These are phyloP conservation scores for Harpalus rubripes DNA, from an alignment of 2,888 invertebrate genomes.

Conservation along the genomic window DNA sequence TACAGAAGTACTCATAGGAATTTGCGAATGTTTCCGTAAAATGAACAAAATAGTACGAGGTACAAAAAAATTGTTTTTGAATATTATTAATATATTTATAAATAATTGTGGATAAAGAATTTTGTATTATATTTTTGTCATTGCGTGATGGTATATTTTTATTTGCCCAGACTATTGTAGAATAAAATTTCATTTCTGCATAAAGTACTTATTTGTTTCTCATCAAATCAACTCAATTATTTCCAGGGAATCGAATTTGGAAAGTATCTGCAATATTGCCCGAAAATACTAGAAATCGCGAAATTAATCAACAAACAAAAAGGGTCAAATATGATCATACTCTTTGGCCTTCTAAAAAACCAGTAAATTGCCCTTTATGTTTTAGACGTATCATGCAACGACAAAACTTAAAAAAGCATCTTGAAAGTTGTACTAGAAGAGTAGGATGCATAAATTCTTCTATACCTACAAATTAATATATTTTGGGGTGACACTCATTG, in stretches of 20 bases:
- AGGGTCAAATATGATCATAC: constrained; percentile 3
- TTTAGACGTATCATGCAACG: constrained; percentile 44
- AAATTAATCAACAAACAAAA: constrained; percentile 4
- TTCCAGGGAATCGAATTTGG: constrained; percentile 29
- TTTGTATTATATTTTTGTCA: not conserved
- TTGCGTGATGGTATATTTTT: not conserved
- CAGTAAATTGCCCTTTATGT: constrained; percentile 45
- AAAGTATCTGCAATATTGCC: constrained; percentile 10
- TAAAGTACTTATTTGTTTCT: not conserved
- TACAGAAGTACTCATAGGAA: too few relatives aligned
- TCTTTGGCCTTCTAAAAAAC: constrained; percentile 34
- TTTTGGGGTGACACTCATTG: constrained; percentile 38
- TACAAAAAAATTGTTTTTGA: too few relatives aligned
- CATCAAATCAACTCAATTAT: constrained; percentile 21
- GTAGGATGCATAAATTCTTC: constrained; percentile 13
- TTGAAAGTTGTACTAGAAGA: constrained; percentile 40
- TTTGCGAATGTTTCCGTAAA: too few relatives aligned
- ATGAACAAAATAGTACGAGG: too few relatives aligned
- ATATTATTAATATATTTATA: not conserved
- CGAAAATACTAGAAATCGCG: not conserved
- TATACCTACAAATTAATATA: constrained; percentile 11
- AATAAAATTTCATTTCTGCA: constrained; percentile 27
- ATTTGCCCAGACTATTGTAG: not conserved
- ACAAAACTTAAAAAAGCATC: constrained; percentile 52
- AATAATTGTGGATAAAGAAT: not conserved